A percentile compares a stretch with the other conserved stretches of the same genome.
Evolutionary conservation across 2,113 vertebrate species (phyloP).

Genomic region (Mormoops blainvillei): DNA sequence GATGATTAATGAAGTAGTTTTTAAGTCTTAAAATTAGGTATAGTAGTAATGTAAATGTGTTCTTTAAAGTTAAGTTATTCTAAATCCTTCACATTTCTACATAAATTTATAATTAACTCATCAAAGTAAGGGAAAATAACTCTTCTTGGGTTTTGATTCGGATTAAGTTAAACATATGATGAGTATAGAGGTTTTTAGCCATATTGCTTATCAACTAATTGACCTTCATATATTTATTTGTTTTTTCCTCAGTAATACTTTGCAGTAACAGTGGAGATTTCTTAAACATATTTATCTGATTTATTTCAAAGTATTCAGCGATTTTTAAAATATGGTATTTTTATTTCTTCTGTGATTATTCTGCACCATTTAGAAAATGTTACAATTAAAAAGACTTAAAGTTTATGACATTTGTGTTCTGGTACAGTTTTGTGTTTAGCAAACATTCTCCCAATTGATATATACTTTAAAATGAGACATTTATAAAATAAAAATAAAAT

Average conservation of each 20-base stretch:
- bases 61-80: neutral
- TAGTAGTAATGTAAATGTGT: neutral
- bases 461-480: neutral
- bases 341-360: neutral
- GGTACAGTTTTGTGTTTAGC: neutral
- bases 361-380: neutral
- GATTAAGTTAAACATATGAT: neutral
- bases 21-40: neutral
- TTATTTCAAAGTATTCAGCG: neutral
- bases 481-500: neutral
- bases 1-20: neutral
- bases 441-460: neutral
- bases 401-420: neutral
- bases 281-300: neutral
- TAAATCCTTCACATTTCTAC: neutral
- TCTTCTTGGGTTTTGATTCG: neutral
- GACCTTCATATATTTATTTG: neutral
- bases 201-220: neutral
- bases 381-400: neutral
- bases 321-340: neutral
- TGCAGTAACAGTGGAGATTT: neutral
- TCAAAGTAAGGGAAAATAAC: neutral
- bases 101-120: neutral
- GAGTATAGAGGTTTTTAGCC: neutral
- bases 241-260: neutral